Base-by-base conservation (phyloP, 1,140 invertebrate genomes). In the Heliconius hermathena region DNA sequence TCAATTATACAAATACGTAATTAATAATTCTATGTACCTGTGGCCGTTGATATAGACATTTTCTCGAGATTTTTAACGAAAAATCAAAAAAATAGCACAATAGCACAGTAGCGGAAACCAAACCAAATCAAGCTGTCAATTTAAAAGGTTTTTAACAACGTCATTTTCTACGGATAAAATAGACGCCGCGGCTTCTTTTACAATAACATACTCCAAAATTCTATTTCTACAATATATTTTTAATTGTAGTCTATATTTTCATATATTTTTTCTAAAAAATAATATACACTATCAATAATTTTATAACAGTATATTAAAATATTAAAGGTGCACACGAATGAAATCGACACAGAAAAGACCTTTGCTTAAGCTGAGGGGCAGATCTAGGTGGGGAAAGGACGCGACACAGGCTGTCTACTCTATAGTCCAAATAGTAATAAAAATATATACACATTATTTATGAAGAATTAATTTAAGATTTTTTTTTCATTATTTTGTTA, bases 41-140 rank as follows among this genome's bases (percentile, higher is more conserved):
- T 93, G 86, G 93, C 93, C 75, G 93, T 94, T 85, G 93, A 94
- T 88, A 94, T 94, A 82, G 93, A 94, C 93, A 94, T 94, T 89
- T 88, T 93, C 86, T 85, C 76, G 73, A 78, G 86, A 87, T 90
- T 89, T 91, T 88, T 82, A 83, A 84, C 84, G 81, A 87, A 92
- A 94, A 92, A 90, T 87, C 83, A 89, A 91, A 90, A 87, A 94
- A 93, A 93, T 92, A 93, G 91, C 91, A 94, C 93, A 93, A 93
- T 90, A 94, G 93, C 90, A 94, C 93, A 93, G 92, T 92, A 91
- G 93, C 93, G 91, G 93, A 94, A 93, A 94, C 91, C 91, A 94
- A 93, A 94, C 93, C 93, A 94, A 94, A 92, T 94, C 93, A 94
- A 94, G 93, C 93, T 94, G 93, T 94, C 93, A 94, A 90, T 90